phyloP scores from a whole-genome alignment of 2,113 vertebrate genomes.

The Nothobranchius kuhntae region DNA sequence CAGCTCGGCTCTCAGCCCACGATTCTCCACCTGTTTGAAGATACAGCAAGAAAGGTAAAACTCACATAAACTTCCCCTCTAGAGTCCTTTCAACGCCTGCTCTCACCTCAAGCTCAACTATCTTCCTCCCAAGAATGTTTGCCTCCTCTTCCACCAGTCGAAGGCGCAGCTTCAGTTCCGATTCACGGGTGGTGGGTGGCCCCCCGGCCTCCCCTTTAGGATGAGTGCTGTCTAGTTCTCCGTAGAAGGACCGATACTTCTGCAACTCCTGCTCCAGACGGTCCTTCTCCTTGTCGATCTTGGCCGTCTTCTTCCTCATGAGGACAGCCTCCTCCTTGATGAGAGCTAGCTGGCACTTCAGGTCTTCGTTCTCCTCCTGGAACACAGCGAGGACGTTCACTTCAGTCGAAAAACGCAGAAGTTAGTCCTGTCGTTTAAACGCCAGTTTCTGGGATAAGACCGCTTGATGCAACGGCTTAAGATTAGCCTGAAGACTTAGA shows the following conservation, averaged over 20 bases:
- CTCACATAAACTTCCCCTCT: background rate
- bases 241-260: conserved; percentile 95
- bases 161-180: conserved; percentile 92
- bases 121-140: conserved; percentile 96
- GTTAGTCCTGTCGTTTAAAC: conserved; percentile 6
- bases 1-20: conserved; percentile 92
- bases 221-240: conserved; percentile 92
- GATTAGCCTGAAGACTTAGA: conserved; percentile 9
- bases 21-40: conserved; percentile 84
- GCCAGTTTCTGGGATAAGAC: conserved; percentile 8
- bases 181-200: conserved; percentile 93
- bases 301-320: conserved; percentile 97
- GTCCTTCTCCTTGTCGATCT: conserved; percentile 96
- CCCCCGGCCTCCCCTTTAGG: conserved; percentile 95
- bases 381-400: conserved; percentile 19
- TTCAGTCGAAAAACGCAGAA: background rate
- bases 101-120: conserved; percentile 90
- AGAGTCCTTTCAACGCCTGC: background rate
- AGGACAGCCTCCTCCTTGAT: conserved; percentile 93
- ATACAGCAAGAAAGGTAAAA: background rate
- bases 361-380: conserved; percentile 94
- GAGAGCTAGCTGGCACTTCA: conserved; percentile 95
- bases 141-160: conserved; percentile 97
- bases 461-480: conserved; percentile 3
- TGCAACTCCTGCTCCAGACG: conserved; percentile 92